A percentile compares a stretch with the other conserved stretches of the same genome.
These are phyloP conservation scores for Argopecten irradians DNA, from an alignment of 1,140 invertebrate genomes.

Conservation along the genomic window DNA sequence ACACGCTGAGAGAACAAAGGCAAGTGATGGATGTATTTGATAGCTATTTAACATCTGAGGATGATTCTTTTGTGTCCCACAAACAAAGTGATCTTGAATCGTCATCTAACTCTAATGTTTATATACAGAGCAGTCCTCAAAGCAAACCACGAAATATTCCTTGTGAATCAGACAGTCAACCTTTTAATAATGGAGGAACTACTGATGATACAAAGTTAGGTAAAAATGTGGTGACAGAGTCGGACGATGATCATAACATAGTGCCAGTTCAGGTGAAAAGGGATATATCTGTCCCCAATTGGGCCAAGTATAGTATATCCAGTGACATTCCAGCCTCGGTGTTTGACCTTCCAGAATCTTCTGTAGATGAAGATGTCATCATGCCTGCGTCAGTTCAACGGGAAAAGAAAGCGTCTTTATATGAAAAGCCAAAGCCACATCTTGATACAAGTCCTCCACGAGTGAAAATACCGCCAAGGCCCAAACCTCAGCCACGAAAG, in stretches of 20 bases:
- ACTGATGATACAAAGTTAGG: slow-evolving; percentile 19
- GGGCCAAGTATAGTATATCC: neutral
- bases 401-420: slow-evolving; percentile 24
- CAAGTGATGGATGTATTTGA: slow-evolving; percentile 31
- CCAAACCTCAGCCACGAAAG: neutral
- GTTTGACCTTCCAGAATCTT: slow-evolving; percentile 27
- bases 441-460: neutral
- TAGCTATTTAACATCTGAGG: slow-evolving; percentile 9
- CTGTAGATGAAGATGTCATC: slow-evolving; percentile 46
- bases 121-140: neutral
- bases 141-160: neutral
- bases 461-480: neutral
- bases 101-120: neutral
- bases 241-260: slow-evolving; percentile 27
- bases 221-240: neutral
- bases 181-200: neutral
- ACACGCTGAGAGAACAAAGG: neutral
- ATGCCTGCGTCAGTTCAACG: slow-evolving; percentile 28
- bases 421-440: neutral
- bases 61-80: neutral
- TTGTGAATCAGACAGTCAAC: neutral
- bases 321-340: neutral
- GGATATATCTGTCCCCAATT: slow-evolving; percentile 6
- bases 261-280: slow-evolving; percentile 24
- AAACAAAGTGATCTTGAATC: neutral